Evolutionary conservation across 2,888 invertebrate genomes (phyloP), one percentile per base, ranked within the genome.

Genomic region (Ethmia dodecea): DNA sequence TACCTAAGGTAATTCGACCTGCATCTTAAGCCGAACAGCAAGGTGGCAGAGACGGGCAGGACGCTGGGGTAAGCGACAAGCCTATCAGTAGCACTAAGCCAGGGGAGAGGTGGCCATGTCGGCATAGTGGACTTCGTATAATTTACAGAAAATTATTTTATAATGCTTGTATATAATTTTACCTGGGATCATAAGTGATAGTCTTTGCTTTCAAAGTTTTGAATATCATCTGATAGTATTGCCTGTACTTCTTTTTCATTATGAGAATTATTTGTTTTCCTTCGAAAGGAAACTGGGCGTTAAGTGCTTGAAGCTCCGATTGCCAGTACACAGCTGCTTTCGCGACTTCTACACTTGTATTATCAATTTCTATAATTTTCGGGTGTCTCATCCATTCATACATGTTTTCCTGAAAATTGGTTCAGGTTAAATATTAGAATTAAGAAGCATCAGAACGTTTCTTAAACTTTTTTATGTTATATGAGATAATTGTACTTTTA

Each of bases 321-420:
- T 78, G 83, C 86, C 86, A 86, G 45, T 65, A 79, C 0, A 78
- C 73, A 3, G 83, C 81, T n/a, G 84, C 79, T 36, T 80, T 78
- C 1, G 84, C 71, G 1, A 84, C 75, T 47, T 86, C 86, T 6
- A 79, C 71, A 32, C 81, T 83, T 3, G 86, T 83, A 24, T 63
- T 67, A 38, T 84, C 84, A 25, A 84, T 67, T 52, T 84, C 83
- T 3, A 84, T 53, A 44, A 86, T 73, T 56, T 74, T 81, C 1
- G 86, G 86, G 38, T 84, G 76, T 40, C 77, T 81, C 54, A 80
- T 69, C 86, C 86, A 86, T 53, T 86, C 86, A 40, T 86, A 84
- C 37, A 83, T 67, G 43, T 64, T 68, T 60, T 86, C 86, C 86
- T 86, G 52, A 22, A 52, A 55, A n/a, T n/a, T n/a, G n/a, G n/a